Evolutionary conservation across 2,888 invertebrate species (phyloP).

Genomic region (Cephus pygmeus): DNA sequence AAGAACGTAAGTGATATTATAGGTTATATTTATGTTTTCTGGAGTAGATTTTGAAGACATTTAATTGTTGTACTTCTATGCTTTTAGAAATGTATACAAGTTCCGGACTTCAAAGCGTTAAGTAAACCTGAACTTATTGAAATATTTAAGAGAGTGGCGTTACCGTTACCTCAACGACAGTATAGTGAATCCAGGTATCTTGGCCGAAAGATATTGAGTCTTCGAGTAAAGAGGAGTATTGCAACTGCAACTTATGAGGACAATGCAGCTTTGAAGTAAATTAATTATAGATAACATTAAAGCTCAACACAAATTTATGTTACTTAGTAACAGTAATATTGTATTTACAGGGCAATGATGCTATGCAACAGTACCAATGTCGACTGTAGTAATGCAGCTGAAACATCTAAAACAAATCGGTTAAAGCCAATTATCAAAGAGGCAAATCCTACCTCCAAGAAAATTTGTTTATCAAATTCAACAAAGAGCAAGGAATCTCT

Average conservation of each 20-base stretch:
- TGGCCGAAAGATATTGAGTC: constrained; percentile 37
- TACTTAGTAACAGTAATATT: constrained; percentile 10
- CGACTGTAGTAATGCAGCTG: too few species aligned
- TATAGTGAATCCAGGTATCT: constrained; percentile 29
- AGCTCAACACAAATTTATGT: too few species aligned
- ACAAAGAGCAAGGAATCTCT: not conserved
- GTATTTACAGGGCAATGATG: not conserved
- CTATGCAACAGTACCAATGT: not conserved
- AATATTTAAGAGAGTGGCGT: constrained; percentile 50
- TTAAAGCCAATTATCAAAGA: constrained; percentile 7
- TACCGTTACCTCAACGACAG: constrained; percentile 54
- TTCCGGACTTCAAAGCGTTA: constrained; percentile 36
- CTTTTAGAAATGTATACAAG: constrained; percentile 52
- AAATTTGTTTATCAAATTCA: constrained; percentile 10
- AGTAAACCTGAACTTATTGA: constrained; percentile 49
- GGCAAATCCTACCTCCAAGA: not conserved
- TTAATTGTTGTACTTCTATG: constrained; percentile 10
- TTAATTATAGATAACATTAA: constrained; percentile 4
- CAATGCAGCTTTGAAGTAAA: constrained; percentile 31
- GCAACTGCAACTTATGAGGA: constrained; percentile 27
- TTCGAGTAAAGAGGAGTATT: constrained; percentile 34
- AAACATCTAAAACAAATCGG: constrained; percentile 7
- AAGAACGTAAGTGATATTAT: constrained; percentile 44
- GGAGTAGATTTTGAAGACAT: constrained; percentile 3
- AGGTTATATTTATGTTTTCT: constrained; percentile 15